Evolutionary conservation across 2,797 vertebrate genomes (phyloP), one percentile per base, ranked within the genome.

Genomic region (Telmatherina bonti): DNA sequence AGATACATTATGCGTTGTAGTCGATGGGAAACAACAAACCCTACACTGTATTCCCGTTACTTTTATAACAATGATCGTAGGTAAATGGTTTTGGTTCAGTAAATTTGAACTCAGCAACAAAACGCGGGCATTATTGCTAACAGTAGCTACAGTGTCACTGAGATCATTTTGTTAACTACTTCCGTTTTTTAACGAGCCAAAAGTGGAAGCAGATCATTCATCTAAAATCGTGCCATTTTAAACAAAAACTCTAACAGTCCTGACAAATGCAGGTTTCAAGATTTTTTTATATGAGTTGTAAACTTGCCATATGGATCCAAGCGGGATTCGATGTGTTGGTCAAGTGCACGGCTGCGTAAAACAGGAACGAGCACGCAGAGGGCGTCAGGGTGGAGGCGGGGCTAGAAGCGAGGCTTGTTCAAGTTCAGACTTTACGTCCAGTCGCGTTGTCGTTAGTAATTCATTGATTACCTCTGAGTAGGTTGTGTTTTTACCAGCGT

Each of bases 31-130:
- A 47, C 38, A 13, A 47, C n/a, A 10, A 45, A 45, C 8, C 2
- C 7, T 9, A n/a, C 10, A 22, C 33, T 7, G 30, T 49, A 45
- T 62, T 62, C 4, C 31, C 0, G 22, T 22, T 49, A 49, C n/a
- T 16, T 5, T 24, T 12, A 35, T 20, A 33, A 55, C 5, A 33
- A 0, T 20, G 12, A 1, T 3, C 33, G 26, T 29, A 38, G 51
- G 38, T n/a, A 53, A 11, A 20, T n/a, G n/a, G n/a, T n/a, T n/a
- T n/a, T n/a, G n/a, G n/a, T 20, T 9, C 5, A n/a, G 26, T 20
- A 9, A 20, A n/a, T 36, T 15, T 31, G 15, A 5, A 27, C 20
- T 52, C 2, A 36, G 20, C 51, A 36, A 22, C 16, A 35, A 11
- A 36, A 11, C 22, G 18, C 3, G 22, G 10, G 16, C 13, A 22